phyloP scores from a whole-genome alignment of 2,797 vertebrate genomes.

The Channallabes apus region DNA sequence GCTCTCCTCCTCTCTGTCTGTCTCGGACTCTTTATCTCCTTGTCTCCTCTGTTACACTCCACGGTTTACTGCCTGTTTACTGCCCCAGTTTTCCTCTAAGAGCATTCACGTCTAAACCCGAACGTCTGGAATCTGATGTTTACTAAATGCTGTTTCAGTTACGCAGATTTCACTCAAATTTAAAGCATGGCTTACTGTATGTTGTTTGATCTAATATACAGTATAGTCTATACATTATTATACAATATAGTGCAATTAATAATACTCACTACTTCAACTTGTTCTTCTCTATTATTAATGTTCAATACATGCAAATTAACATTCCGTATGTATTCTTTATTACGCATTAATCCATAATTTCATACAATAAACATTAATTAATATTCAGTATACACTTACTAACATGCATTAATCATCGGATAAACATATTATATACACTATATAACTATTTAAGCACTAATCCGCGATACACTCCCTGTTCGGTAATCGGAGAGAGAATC shows the following conservation, averaged over 20 bases:
- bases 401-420: neutral
- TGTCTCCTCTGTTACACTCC: neutral
- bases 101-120: neutral
- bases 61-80: neutral
- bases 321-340: neutral
- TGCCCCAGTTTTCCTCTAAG: neutral
- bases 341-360: neutral
- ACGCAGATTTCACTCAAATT: neutral
- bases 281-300: too few species aligned
- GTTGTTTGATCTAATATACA: neutral
- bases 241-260: neutral
- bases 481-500: too few species aligned
- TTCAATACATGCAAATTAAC: neutral
- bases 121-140: neutral
- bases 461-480: too few species aligned
- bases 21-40: neutral
- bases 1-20: constrained; percentile 13
- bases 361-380: neutral
- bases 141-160: neutral
- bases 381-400: neutral
- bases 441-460: too few species aligned
- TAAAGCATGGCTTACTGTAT: neutral
- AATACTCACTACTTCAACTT: too few species aligned
- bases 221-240: neutral
- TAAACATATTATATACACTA: too few species aligned